Percentiles rank a stretch among this genome's conserved stretches.
Evolutionary conservation across 2,797 vertebrate species (phyloP).

Genomic region (Brotula barbata): DNA sequence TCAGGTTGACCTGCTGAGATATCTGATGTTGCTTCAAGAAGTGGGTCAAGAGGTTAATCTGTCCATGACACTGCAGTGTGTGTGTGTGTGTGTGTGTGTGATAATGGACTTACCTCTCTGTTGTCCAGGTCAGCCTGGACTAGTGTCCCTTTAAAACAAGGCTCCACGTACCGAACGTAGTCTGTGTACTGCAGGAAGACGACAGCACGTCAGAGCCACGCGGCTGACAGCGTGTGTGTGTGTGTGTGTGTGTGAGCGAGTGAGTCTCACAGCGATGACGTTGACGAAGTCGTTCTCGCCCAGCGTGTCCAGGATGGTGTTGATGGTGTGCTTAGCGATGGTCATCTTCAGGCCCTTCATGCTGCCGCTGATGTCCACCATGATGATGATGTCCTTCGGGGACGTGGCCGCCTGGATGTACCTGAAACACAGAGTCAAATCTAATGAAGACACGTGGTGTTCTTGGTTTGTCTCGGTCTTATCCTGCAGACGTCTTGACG

Average conservation of each 20-base stretch:
- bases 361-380: slow-evolving; percentile 95
- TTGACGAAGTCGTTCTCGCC: slow-evolving; percentile 99
- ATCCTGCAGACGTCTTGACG: too few relatives aligned
- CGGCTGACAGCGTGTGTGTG: not conserved
- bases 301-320: slow-evolving; percentile 93
- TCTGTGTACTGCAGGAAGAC: slow-evolving; percentile 87
- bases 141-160: slow-evolving; percentile 92
- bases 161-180: slow-evolving; percentile 93
- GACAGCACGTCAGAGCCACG: not conserved
- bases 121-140: slow-evolving; percentile 97
- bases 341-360: slow-evolving; percentile 96
- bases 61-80: not conserved
- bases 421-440: slow-evolving; percentile 78
- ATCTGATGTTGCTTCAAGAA: slow-evolving; percentile 34
- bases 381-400: slow-evolving; percentile 94
- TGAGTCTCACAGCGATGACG: slow-evolving; percentile 87
- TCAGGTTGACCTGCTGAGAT: slow-evolving; percentile 14
- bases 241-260: not conserved
- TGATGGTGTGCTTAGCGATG: slow-evolving; percentile 96
- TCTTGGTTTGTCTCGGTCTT: too few relatives aligned
- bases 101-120: slow-evolving; percentile 85
- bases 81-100: slow-evolving; percentile 24
- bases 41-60: slow-evolving; percentile 46
- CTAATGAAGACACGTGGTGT: too few relatives aligned
- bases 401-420: slow-evolving; percentile 98